Conservation (phyloP, 2,888 invertebrate genomes). For the Lochmaea crataegi region DNA sequence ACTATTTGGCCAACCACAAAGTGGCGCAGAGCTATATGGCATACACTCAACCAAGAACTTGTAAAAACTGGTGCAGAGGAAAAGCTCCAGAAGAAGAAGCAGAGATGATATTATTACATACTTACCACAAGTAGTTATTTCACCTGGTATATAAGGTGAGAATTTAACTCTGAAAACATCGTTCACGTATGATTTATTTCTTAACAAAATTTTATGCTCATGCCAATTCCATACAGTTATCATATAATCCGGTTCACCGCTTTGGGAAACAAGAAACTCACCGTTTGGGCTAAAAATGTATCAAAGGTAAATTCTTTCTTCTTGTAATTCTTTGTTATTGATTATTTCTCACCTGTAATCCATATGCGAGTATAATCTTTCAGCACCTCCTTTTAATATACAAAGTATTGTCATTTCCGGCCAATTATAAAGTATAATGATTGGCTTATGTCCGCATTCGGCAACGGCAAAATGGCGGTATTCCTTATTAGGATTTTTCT, state of each 20-base stretch:
- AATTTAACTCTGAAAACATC: conserved; percentile 85
- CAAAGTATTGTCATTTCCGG: conserved; percentile 81
- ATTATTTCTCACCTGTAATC: conserved; percentile 72
- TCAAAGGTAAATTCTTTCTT: too few relatives aligned
- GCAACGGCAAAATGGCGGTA: conserved; percentile 83
- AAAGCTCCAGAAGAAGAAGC: too few relatives aligned
- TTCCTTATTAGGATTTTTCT: conserved; percentile 74
- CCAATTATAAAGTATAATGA: conserved; percentile 86
- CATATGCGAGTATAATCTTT: conserved; percentile 77
- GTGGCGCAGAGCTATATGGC: too few relatives aligned
- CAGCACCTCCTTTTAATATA: conserved; percentile 82
- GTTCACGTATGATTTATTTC: conserved; percentile 85
- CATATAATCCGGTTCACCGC: conserved; percentile 87
- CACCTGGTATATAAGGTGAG: conserved; percentile 82
- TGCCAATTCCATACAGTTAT: conserved; percentile 93
- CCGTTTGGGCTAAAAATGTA: conserved; percentile 77
- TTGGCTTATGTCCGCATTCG: conserved; percentile 80
- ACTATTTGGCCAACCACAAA: too few relatives aligned
- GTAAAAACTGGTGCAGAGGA: too few relatives aligned
- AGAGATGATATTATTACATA: too few relatives aligned
- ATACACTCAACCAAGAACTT: too few relatives aligned
- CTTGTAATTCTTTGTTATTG: background rate
- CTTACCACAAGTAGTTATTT: conserved; percentile 81
- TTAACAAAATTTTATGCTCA: conserved; percentile 77
- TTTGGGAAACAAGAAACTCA: conserved; percentile 82